Base-by-base conservation (phyloP, 2,797 vertebrate species). In the Acipenser oxyrinchus region DNA sequence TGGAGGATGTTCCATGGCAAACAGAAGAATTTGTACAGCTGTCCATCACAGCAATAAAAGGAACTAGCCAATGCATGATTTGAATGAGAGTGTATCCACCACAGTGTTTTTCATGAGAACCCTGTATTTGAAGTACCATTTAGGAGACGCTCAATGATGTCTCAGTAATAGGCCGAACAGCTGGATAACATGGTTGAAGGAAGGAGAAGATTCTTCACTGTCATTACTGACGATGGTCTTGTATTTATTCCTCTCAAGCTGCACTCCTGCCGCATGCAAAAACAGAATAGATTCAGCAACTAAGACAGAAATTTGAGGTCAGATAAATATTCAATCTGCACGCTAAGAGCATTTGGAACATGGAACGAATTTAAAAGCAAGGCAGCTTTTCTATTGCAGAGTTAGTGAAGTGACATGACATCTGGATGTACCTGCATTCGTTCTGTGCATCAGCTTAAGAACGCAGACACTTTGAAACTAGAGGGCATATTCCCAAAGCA, bases 191-290 rank as follows among this genome's bases (percentile, higher is more conserved):
- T 37, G 23, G 23, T 3, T 37, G 11, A 58, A 58, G 6, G 68
- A 79, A 82, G 77, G 76, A 80, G 76, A 82, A 75, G 23, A 59
- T 79, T 77, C 77, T 75, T 80, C 75, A 74, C 81, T 84, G 77
- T 65, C 73, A 72, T 74, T 61, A 50, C 66, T 72, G 74, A 74
- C 66, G 69, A 79, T 71, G 72, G 76, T 70, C 71, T 61, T 81
- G 75, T 65, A 71, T 58, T 58, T 58, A 58, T 13, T 58, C 55
- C 55, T 10, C 55, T 12, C 13, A 10, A 58, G 12, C 12, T 6
- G 12, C 6, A 13, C 13, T 58, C 13, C 6, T n/a, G 8, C 12
- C 12, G 2, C 55, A 58, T n/a, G 6, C 7, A 10, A 58, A 12
- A 58, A 6, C 6, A 4, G 6, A 58, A 12, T 73, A 79, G 69